phyloP scores from a whole-genome alignment of 2,113 vertebrate species.

The Crotalus horridus region DNA sequence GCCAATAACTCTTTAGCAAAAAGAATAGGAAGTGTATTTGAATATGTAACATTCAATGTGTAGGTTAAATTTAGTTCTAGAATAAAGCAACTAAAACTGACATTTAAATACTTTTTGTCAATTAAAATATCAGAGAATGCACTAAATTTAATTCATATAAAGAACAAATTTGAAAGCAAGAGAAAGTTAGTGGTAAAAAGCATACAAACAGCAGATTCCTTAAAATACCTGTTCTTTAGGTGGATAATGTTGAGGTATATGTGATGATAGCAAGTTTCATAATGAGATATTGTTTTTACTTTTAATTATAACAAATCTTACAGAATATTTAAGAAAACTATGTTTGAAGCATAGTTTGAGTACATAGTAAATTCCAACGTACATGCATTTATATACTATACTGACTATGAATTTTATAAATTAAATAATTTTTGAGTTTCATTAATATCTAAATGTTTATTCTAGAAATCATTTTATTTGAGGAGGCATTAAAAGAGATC shows the following conservation, averaged over 20 bases:
- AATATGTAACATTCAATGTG: background rate
- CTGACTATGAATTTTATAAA: background rate
- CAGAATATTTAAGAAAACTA: background rate
- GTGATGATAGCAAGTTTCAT: background rate
- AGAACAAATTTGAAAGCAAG: background rate
- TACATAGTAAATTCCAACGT: background rate
- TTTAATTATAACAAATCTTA: background rate
- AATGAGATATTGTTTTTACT: background rate
- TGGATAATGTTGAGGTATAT: background rate
- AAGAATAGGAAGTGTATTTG: background rate
- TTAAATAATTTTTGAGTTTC: background rate
- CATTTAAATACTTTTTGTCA: background rate
- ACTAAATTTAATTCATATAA: background rate
- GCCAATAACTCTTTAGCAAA: constrained; percentile 21
- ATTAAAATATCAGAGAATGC: background rate
- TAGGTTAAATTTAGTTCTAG: background rate
- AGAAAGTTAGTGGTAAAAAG: background rate
- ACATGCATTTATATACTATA: background rate
- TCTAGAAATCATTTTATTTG: background rate
- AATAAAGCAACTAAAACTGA: background rate
- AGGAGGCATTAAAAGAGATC: background rate
- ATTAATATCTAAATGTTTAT: background rate
- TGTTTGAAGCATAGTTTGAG: background rate
- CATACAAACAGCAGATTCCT: background rate
- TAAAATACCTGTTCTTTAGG: background rate